Percentiles rank a stretch among this genome's conserved stretches.
Evolutionary conservation across 92 coral and sea anemone genomes (phyloP).

Genomic region (Porites divaricata): DNA sequence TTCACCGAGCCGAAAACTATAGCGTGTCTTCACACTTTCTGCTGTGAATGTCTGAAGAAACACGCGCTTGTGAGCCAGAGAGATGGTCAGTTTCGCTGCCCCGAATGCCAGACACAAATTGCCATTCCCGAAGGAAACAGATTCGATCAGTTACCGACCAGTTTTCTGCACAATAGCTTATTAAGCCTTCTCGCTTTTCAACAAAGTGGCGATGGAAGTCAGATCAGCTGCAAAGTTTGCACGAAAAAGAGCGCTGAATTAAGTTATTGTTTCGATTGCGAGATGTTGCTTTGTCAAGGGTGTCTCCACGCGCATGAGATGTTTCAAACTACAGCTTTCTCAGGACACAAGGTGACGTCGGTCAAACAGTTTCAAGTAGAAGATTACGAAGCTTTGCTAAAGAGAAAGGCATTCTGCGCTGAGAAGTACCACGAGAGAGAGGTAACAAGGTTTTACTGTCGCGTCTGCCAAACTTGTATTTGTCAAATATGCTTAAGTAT

Average conservation of each 20-base stretch:
- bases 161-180: conserved; percentile 12
- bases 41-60: conserved; percentile 36
- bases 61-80: conserved; percentile 16
- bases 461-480: conserved; percentile 1
- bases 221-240: background rate
- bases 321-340: background rate
- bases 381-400: conserved; percentile 18
- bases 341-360: conserved; percentile 20
- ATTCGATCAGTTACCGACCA: conserved; percentile 2
- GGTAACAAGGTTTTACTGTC: conserved; percentile 11
- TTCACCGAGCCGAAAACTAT: background rate
- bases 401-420: conserved; percentile 6
- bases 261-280: conserved; percentile 43
- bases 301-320: conserved; percentile 39
- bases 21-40: conserved; percentile 43
- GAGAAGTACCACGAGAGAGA: conserved; percentile 28
- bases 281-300: conserved; percentile 24
- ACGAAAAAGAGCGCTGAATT: background rate
- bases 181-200: conserved; percentile 15
- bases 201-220: conserved; percentile 15
- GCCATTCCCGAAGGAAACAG: conserved; percentile 8
- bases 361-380: conserved; percentile 6
- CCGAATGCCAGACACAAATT: conserved; percentile 14
- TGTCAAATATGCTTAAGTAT: conserved; percentile 9
- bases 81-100: conserved; percentile 11